Base-by-base conservation (phyloP, 2,113 vertebrate genomes). In the Hyaena hyaena region DNA sequence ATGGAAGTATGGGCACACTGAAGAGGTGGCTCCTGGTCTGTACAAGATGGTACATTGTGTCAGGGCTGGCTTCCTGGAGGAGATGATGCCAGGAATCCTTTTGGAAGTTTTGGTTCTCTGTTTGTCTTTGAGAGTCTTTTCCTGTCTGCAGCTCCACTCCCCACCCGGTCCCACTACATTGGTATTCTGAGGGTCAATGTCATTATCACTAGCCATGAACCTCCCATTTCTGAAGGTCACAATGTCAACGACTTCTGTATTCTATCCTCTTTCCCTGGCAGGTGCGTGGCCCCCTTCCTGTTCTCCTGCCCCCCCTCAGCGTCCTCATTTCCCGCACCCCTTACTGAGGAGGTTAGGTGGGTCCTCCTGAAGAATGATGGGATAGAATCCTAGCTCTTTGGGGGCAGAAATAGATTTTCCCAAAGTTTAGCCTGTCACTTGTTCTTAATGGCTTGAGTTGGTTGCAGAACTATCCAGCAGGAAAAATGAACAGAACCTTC, bases 401-500 rank as follows among this genome's bases (percentile, higher is more conserved):
- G n/a, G 53, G 55, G 12, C 43, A 69, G 15, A 48, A 69, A 61
- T 87, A 96, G 90, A 83, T 93, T 96, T 97, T 92, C 50, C 65
- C 31, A 43, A 88, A 93, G 74, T 97, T 83, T 83, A 97, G 84
- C 61, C 80, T 96, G 95, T 76, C 82, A 24, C 83, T 35, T 90
- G 4, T 39, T 87, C 87, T 81, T 93, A 69, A 88, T 90, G 3
- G 83, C 90, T 35, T 28, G n/a, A 80, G 83, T n/a, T 39, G 92
- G 76, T 28, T 97, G 93, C 28, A 0, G 0, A 87, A 68, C 66
- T 86, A 50, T 55, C 77, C 19, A 39, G 28, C n/a, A 97, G 95
- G 95, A 96, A 92, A 85, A 85, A 97, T 35, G 88, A 97, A 66
- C 96, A 90, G 97, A 88, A 50, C 24, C 82, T n/a, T 96, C 92